Base-by-base conservation (phyloP, 1,140 invertebrate genomes). In the Apis laboriosa region DNA sequence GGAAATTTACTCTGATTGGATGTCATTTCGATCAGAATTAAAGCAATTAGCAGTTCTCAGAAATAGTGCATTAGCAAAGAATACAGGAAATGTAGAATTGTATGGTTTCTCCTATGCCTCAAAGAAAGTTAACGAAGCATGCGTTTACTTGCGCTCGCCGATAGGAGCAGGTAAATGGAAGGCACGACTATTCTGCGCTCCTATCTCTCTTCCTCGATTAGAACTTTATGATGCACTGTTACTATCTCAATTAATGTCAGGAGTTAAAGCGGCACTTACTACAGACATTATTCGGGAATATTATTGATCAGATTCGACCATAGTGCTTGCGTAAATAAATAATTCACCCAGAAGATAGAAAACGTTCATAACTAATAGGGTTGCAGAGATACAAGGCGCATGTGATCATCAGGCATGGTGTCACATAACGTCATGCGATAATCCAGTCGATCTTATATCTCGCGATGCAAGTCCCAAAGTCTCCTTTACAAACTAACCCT, bases 291-390 rank as follows among this genome's bases (percentile, higher is more conserved):
- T 9, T 9, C 8, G 17, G 1, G 58, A 60, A n/a, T 75, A 24
- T 49, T 75, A 24, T 49, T 79, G 77, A 11, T 63, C 24, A 2
- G 77, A 79, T 61, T 70, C 77, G 1, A 60, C 13, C 0, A 79
- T 79, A 13, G n/a, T 34, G 5, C 1, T 79, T 0, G 43, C 55
- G 0, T 79, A 67, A 67, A 71, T 79, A 19, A 60, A 19, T 4
- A 8, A 24, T 66, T 9, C 77, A 17, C 12, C 77, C 19, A n/a
- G 9, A n/a, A 60, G 17, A 24, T 70, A 28, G 56, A 68, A 78
- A 49, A 60, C 66, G 0, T 78, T 78, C 51, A 43, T 78, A 3
- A 67, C 67, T 3, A 68, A 78, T 21, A 19, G 77, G 19, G 0
- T 24, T 68, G 12, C 13, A 3, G 55, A 80, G 17, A 34, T 34